Conservation (phyloP, 2,113 vertebrate species). For the Nasalis larvatus region DNA sequence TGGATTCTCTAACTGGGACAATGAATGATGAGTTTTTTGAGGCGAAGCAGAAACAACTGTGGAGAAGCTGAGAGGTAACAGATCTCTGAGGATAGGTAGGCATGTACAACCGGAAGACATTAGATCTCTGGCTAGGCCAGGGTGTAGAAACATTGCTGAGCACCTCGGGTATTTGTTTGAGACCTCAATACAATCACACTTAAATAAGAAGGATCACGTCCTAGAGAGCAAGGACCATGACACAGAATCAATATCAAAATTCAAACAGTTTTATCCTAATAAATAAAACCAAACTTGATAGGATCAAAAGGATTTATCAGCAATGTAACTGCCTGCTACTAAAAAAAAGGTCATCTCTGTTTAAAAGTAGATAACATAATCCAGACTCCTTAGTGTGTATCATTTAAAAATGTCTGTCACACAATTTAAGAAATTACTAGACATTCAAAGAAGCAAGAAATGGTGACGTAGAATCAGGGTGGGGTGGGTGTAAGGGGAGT, state of each 20-base stretch:
- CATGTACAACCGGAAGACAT: neutral
- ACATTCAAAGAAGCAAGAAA: neutral
- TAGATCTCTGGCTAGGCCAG: neutral
- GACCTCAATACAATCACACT: neutral
- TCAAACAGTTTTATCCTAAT: neutral
- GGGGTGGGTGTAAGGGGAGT: neutral
- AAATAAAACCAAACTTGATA: neutral
- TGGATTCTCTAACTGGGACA: neutral
- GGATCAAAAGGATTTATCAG: neutral
- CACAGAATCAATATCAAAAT: neutral
- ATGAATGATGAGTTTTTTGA: neutral
- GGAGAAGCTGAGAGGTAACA: neutral
- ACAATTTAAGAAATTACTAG: neutral
- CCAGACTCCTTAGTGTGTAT: neutral
- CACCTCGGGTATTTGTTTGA: neutral
- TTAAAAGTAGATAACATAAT: neutral
- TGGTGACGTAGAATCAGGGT: neutral
- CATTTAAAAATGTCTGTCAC: neutral
- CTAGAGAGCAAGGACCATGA: neutral
- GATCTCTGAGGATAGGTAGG: neutral
- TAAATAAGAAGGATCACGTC: neutral
- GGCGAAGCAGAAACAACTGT: neutral
- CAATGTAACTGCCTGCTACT: neutral
- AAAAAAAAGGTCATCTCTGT: neutral
- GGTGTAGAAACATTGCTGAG: neutral